phyloP scores from a whole-genome alignment of 2,888 invertebrate genomes.

The Allophyes oxyacanthae region DNA sequence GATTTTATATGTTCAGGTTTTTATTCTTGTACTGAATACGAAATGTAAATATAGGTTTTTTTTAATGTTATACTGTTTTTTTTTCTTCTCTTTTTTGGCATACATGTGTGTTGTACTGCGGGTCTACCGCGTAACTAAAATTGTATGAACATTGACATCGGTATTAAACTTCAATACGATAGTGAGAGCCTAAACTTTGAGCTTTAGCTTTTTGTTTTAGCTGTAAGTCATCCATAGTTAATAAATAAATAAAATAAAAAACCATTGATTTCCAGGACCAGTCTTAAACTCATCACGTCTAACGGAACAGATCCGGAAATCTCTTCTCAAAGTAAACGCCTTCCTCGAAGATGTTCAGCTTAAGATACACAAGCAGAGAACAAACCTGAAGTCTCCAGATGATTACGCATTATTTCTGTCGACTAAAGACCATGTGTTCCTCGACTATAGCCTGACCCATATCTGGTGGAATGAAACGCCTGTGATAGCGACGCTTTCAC shows the following conservation, averaged over 20 bases:
- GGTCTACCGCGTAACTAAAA: no score
- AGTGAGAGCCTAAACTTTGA: no score
- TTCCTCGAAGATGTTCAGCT: background rate
- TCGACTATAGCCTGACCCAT: background rate
- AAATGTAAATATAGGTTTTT: no score
- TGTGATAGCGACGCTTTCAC: background rate
- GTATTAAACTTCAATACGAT: no score
- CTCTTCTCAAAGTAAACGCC: background rate
- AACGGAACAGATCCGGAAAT: background rate
- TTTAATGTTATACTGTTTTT: no score
- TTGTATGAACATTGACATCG: no score
- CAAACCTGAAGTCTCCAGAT: background rate
- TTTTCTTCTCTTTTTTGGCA: no score
- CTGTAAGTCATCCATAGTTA: no score
- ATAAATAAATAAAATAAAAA: background rate
- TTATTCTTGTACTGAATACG: no score
- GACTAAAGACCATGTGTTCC: background rate
- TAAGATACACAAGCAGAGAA: background rate
- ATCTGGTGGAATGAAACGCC: constrained; percentile 5
- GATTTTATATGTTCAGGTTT: no score
- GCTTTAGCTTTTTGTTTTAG: no score
- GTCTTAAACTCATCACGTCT: background rate
- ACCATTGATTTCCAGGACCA: background rate
- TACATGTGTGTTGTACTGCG: no score
- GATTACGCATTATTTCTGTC: background rate